These are phyloP conservation scores for Drosophila nasuta DNA, from an alignment of 1,140 invertebrate genomes.

Conservation along the genomic window DNA sequence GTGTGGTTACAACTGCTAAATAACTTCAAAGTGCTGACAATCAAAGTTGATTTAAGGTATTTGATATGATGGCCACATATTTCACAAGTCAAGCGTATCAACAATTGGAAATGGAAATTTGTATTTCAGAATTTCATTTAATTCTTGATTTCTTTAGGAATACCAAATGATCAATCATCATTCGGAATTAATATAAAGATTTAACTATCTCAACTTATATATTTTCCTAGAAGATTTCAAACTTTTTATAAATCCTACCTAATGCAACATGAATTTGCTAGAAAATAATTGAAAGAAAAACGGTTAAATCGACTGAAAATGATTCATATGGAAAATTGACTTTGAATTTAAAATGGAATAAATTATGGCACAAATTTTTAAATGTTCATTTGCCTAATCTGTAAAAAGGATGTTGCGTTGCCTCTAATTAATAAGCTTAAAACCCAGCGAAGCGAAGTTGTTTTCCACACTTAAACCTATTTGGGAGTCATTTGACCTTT, in stretches of 20 bases:
- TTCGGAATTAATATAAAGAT: too few relatives aligned
- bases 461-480: conserved; percentile 39
- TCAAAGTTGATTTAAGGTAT: too few relatives aligned
- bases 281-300: neutral
- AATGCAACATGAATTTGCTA: neutral
- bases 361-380: conserved; percentile 29
- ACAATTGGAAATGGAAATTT: too few relatives aligned
- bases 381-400: conserved; percentile 20
- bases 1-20: neutral
- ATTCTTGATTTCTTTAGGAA: too few relatives aligned
- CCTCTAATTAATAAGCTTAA: conserved; percentile 38
- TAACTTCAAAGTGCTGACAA: too few relatives aligned
- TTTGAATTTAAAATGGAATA: conserved; percentile 18
- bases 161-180: too few relatives aligned
- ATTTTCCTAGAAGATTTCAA: too few relatives aligned
- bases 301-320: conserved; percentile 14
- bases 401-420: conserved; percentile 26
- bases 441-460: conserved; percentile 38
- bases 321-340: conserved; percentile 9
- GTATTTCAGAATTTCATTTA: too few relatives aligned
- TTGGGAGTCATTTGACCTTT: conserved; percentile 40
- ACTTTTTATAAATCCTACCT: too few relatives aligned
- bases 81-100: too few relatives aligned
- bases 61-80: too few relatives aligned
- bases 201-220: too few relatives aligned